These are phyloP conservation scores for Gallinago stenura DNA, from an alignment of 2,797 vertebrate genomes.

Conservation along the genomic window DNA sequence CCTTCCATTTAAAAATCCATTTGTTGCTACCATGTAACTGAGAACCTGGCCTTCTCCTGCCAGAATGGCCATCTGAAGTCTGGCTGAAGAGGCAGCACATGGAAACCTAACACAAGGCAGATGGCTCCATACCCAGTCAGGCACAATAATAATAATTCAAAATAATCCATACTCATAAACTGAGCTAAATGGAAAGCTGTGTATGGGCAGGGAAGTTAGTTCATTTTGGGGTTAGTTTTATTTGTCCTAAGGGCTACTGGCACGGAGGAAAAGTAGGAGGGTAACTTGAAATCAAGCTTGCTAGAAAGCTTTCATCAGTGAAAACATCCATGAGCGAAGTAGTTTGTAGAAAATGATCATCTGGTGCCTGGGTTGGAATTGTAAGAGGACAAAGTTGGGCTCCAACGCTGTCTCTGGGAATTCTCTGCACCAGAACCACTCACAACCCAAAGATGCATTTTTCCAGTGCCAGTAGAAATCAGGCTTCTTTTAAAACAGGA, in stretches of 20 bases:
- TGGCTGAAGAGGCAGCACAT: neutral
- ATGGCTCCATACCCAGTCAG: neutral
- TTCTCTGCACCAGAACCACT: neutral
- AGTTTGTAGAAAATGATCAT: neutral
- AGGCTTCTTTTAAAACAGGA: neutral
- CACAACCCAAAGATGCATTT: neutral
- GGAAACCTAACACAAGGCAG: neutral
- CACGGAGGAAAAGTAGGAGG: neutral
- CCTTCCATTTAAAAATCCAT: neutral
- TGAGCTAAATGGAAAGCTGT: neutral
- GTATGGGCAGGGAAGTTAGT: neutral
- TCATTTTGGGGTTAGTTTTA: neutral
- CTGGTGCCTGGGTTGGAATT: neutral
- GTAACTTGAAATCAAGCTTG: neutral
- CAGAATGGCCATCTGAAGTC: neutral
- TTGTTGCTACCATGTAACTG: neutral
- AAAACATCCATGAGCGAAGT: neutral
- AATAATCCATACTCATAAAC: neutral
- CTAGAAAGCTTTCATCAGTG: neutral
- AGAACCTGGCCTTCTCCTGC: neutral
- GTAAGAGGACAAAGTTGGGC: neutral
- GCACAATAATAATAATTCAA: neutral
- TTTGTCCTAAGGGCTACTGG: neutral
- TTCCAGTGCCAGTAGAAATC: neutral
- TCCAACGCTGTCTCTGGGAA: constrained; percentile 25